phyloP scores from a whole-genome alignment of 2,888 invertebrate genomes.

The Scaptomyza cyrtandrae region DNA sequence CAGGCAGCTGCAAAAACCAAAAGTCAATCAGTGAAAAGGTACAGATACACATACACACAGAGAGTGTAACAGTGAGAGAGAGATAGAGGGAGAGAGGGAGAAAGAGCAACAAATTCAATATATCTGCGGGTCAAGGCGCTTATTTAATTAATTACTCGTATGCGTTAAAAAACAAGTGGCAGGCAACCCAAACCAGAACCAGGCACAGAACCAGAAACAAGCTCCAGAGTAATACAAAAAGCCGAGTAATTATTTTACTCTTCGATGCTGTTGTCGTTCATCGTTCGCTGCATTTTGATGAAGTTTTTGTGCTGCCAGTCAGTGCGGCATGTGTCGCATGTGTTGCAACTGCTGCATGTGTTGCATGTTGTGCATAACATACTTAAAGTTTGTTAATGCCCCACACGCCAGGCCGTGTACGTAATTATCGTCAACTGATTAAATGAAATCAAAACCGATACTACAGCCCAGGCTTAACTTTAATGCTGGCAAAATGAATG shows the following conservation, averaged over 20 bases:
- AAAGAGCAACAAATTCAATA: conserved; percentile 57
- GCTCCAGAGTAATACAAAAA: conserved; percentile 48
- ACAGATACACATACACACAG: conserved; percentile 17
- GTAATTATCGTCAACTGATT: conserved; percentile 64
- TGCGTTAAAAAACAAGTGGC: conserved; percentile 55
- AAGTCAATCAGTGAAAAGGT: conserved; percentile 74
- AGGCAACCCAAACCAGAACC: conserved; percentile 8
- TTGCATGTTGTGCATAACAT: conserved; percentile 61
- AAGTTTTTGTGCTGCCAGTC: conserved; percentile 44
- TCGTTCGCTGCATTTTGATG: conserved; percentile 59
- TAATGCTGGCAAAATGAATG: conserved; percentile 48
- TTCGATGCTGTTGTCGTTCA: conserved; percentile 54
- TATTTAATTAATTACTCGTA: conserved; percentile 76
- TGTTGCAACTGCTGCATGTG: conserved; percentile 59
- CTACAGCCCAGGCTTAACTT: conserved; percentile 34
- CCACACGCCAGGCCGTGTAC: conserved; percentile 9
- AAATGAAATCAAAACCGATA: conserved; percentile 68
- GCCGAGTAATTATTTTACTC: conserved; percentile 75
- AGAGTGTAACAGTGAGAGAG: not conserved
- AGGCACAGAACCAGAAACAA: conserved; percentile 20
- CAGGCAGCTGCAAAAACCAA: conserved; percentile 49
- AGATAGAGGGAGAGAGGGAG: not conserved
- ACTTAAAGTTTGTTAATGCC: conserved; percentile 68
- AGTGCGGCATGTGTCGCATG: conserved; percentile 31
- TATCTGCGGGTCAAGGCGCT: conserved; percentile 73